Base-by-base conservation (phyloP, 2,888 invertebrate species). In the Acrobasis consociella region DNA sequence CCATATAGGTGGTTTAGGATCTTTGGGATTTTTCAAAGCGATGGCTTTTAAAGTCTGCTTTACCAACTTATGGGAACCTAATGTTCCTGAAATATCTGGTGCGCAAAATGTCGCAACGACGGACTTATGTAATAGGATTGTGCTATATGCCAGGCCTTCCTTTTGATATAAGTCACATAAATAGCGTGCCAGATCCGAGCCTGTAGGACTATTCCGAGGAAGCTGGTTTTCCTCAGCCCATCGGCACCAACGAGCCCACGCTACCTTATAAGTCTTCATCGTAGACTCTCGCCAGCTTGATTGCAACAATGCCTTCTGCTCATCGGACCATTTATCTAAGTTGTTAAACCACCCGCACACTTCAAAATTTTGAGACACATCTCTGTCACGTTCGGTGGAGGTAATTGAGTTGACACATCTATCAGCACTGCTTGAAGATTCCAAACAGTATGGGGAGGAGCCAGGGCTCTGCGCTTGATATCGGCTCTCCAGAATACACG, bases 401-500 rank as follows among this genome's bases (percentile, higher is more conserved):
- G 65, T 9, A 39, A 51, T 38, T 42, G 42, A 11, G 42, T 42
- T 10, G 42, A 11, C 13, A 0, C 11, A 13, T 42, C 11, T 13
- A 42, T 13, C 42, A 42, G 13, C 11, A 42, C 42, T 10, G 59
- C 17, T 13, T 38, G n/a, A 9, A 70, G 67, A 17, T 65, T 52
- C 22, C 49, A 58, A 2, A 69, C n/a, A 0, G 63, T 61, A 50
- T 64, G 56, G 9, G 67, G 67, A 9, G 66, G 51, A 52, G 62
- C 65, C 22, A 65, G 5, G 2, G 69, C 65, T 49, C 76, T 51
- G 1, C 62, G 22, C 56, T 66, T 69, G 9, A 76, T 68, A 55
- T 78, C 75, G 10, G 74, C 60, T 59, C 69, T 65, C 67, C 68
- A 69, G 56, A 71, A 72, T 0, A 73, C 73, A n/a, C 63, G 65